Evolutionary conservation across 2,888 invertebrate species (phyloP), one percentile per base, ranked within the genome.

Genomic region (Chirona hameri): DNA sequence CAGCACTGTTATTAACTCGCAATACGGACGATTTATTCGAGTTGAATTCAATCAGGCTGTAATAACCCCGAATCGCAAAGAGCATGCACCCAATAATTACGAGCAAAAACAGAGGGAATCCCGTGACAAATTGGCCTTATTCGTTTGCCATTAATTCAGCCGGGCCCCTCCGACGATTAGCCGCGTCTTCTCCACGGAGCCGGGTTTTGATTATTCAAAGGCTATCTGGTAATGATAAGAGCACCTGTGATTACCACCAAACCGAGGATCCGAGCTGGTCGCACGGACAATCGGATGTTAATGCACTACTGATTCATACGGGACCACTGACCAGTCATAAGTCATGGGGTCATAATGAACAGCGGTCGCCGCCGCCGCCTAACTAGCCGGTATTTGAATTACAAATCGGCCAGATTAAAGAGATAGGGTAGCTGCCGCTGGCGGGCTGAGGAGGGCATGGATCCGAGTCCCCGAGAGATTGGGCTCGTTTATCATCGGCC

Each of bases 351-450:
- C 18, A 46, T 76, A 76, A 76, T 76, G 76, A 76, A 39, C 76
- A 24, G 76, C 24, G 24, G 21, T 3, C 76, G 24, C 39, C 46
- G 4, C 76, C 21, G 39, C 18, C 24, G 18, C 24, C 76, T 27
- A 76, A 76, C 46, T 21, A 46, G 15, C 7, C 39, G 5, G 18
- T 24, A 76, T 76, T 76, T 76, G 76, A 76, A 27, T 76, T 76
- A 46, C 76, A 76, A 76, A 76, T 76, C 46, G 76, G 46, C 12
- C 46, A 46, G 76, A 76, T 76, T 46, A 76, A 76, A 76, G 76
- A 21, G 76, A 76, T 76, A 76, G 46, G 29, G 76, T 24, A 2
- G 21, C 31, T 15, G 18, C 27, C 27, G 69, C 69, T 27, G 9
- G 12, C 39, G 39, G 46, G 5, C 9, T 1, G 24, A 12, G 39